Percentiles rank a stretch among this genome's conserved stretches.
Evolutionary conservation across 2,113 vertebrate genomes (phyloP).

Genomic region (Onychostoma macrolepis): DNA sequence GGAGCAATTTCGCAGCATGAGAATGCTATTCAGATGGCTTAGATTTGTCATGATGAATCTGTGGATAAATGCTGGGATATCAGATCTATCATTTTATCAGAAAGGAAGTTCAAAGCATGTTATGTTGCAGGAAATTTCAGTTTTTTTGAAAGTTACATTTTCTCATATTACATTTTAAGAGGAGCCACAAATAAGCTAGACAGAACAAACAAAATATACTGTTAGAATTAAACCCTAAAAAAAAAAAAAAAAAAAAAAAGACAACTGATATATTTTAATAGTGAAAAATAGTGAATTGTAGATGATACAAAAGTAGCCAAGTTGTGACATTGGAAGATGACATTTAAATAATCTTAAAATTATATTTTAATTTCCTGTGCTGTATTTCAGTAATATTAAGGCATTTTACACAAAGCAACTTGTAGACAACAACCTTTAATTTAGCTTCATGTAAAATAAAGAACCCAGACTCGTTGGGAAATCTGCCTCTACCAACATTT

Average conservation of each 20-base stretch:
- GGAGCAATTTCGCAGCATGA: constrained; percentile 45
- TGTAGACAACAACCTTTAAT: not conserved
- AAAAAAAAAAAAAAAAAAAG: not conserved
- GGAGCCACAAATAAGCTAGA: not conserved
- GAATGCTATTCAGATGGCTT: constrained; percentile 38
- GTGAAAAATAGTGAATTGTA: too few species aligned
- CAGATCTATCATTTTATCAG: constrained; percentile 9
- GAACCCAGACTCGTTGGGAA: not conserved
- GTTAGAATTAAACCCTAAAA: not conserved
- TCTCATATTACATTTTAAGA: not conserved
- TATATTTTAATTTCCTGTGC: not conserved
- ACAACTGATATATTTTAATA: not conserved
- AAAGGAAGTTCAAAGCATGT: not conserved
- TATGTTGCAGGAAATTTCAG: not conserved
- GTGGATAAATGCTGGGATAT: constrained; percentile 10
- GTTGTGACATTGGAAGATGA: not conserved
- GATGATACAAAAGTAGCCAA: not conserved
- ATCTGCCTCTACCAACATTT: not conserved
- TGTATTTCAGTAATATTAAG: not conserved
- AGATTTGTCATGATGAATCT: not conserved
- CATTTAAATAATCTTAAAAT: not conserved
- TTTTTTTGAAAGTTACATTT: not conserved
- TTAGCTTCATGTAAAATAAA: not conserved
- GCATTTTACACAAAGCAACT: not conserved
- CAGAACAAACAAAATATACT: not conserved